These are phyloP conservation scores for Speoplatyrhinus poulsoni DNA, from an alignment of 2,113 vertebrate genomes.

Conservation along the genomic window DNA sequence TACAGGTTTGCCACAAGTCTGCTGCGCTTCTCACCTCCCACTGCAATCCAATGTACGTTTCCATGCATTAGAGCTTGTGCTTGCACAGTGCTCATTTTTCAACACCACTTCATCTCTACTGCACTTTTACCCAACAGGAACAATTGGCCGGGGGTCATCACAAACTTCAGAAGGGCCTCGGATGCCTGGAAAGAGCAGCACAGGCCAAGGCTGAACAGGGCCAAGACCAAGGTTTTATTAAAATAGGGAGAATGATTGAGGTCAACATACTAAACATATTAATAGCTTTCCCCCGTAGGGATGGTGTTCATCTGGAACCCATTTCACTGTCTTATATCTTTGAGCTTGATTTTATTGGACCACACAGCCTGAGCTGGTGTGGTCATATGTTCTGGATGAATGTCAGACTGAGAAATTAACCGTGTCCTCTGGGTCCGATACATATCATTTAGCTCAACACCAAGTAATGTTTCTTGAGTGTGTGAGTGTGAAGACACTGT, in stretches of 20 bases:
- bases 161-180: conserved; percentile 30
- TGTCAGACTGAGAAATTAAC: conserved; percentile 42
- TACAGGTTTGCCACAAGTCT: conserved; percentile 30
- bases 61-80: not conserved
- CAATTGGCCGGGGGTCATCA: conserved; percentile 34
- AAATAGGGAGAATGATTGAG: conserved; percentile 55
- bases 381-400: conserved; percentile 42
- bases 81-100: not conserved
- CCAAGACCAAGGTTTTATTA: conserved; percentile 45
- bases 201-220: conserved; percentile 17
- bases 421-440: conserved; percentile 4
- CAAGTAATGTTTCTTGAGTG: too few relatives aligned
- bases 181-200: conserved; percentile 48
- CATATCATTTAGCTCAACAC: not conserved
- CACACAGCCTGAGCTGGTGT: conserved; percentile 19
- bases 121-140: conserved; percentile 10
- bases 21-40: conserved; percentile 10
- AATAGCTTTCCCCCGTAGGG: conserved; percentile 45
- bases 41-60: conserved; percentile 19
- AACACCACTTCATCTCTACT: conserved; percentile 9
- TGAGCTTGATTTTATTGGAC: conserved; percentile 36
- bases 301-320: conserved; percentile 65
- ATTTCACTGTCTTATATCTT: conserved; percentile 60
- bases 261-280: conserved; percentile 62
- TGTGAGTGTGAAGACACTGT: not conserved